Conservation (phyloP, 2,888 invertebrate genomes). For the Pollenia labialis region DNA sequence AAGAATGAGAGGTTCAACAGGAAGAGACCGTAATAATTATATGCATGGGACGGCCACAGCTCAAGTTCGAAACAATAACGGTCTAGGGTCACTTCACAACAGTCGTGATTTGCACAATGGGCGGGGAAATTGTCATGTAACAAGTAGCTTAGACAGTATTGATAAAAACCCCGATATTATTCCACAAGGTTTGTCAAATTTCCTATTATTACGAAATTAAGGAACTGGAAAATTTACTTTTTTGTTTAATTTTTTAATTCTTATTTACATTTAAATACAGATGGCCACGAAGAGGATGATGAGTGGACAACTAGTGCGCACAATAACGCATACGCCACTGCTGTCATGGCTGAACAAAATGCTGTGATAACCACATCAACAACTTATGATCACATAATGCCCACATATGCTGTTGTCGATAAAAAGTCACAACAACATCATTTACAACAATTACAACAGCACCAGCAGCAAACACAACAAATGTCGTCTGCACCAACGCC, state of each 20-base stretch:
- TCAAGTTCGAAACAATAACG: conserved; percentile 77
- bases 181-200: conserved; percentile 80
- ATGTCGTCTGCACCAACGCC: conserved; percentile 75
- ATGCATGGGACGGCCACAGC: conserved; percentile 81
- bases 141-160: conserved; percentile 84
- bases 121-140: conserved; percentile 82
- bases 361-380: conserved; percentile 82
- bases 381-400: conserved; percentile 82
- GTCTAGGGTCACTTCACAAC: conserved; percentile 82
- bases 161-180: conserved; percentile 84
- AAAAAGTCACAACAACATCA: conserved; percentile 79
- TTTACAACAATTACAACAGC: conserved; percentile 76
- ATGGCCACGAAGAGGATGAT: conserved; percentile 84
- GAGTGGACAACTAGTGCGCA: conserved; percentile 84
- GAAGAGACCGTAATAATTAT: conserved; percentile 84
- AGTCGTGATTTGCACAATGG: conserved; percentile 83
- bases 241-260: neutral
- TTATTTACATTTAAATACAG: conserved; percentile 71
- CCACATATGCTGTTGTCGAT: conserved; percentile 83
- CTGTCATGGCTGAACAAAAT: conserved; percentile 84
- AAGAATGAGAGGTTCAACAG: conserved; percentile 84
- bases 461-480: conserved; percentile 74
- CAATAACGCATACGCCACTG: conserved; percentile 83
- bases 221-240: too few species aligned
- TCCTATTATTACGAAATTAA: neutral